These are phyloP conservation scores for Loxodonta africana DNA, from an alignment of 2,113 vertebrate species.

Conservation along the genomic window DNA sequence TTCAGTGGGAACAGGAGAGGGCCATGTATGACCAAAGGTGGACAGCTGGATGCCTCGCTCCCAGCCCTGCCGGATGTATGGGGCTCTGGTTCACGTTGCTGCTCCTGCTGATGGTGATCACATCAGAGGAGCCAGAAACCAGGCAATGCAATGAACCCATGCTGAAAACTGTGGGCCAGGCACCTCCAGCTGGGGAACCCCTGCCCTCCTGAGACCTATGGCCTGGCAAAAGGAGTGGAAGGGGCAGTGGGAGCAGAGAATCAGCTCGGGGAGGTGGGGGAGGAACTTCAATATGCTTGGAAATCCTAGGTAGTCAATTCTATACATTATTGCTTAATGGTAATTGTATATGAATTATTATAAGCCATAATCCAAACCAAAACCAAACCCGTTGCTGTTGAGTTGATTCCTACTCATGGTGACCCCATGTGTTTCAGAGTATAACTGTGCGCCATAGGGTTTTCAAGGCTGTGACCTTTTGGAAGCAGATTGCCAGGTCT, in stretches of 20 bases:
- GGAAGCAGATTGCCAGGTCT: not conserved
- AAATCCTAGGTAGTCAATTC: not conserved
- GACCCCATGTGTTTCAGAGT: not conserved
- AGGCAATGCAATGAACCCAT: not conserved
- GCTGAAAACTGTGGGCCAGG: not conserved
- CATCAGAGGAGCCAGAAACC: not conserved
- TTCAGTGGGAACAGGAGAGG: not conserved
- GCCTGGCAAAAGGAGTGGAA: not conserved
- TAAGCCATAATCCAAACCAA: not conserved
- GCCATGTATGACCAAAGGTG: rapidly evolving
- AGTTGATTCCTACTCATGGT: not conserved
- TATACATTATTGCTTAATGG: rapidly evolving
- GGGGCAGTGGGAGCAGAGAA: not conserved
- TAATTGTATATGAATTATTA: rapidly evolving
- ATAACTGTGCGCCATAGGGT: not conserved
- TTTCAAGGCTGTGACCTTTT: not conserved
- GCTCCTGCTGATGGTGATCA: not conserved
- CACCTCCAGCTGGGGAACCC: not conserved
- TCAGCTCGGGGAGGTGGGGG: not conserved
- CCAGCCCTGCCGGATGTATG: not conserved
- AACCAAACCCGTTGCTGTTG: not conserved
- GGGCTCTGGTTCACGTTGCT: rapidly evolving
- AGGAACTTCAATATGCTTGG: not conserved
- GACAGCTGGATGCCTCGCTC: rapidly evolving
- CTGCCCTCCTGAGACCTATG: not conserved